These are phyloP conservation scores for Prietella phreatophila DNA, from an alignment of 2,113 vertebrate species.

Conservation along the genomic window DNA sequence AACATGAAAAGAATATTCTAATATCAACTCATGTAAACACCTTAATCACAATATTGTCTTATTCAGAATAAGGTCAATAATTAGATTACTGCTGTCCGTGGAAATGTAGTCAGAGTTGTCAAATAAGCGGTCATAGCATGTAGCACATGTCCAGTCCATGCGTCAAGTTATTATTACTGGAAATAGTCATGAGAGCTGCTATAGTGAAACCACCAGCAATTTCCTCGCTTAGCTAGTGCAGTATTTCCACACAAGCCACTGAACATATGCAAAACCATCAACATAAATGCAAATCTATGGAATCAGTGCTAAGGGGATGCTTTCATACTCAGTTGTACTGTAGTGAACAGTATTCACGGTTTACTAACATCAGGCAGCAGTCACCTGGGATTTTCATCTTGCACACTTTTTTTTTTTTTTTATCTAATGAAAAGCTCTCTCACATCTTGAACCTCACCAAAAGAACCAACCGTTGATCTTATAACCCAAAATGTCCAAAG, in stretches of 20 bases:
- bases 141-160: neutral
- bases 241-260: neutral
- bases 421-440: neutral
- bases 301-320: neutral
- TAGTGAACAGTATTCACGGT: neutral
- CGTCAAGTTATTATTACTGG: neutral
- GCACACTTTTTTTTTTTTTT: neutral
- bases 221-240: neutral
- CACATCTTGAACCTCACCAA: neutral
- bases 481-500: neutral
- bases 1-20: too few relatives aligned
- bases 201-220: neutral
- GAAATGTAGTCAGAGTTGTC: too few relatives aligned
- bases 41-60: too few relatives aligned
- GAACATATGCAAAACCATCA: neutral
- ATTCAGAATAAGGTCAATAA: too few relatives aligned
- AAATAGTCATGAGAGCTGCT: neutral
- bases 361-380: neutral
- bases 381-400: neutral
- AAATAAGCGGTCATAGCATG: too few relatives aligned
- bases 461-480: neutral
- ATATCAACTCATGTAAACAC: too few relatives aligned
- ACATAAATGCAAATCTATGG: neutral
- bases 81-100: too few relatives aligned
- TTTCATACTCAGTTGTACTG: neutral